These are phyloP conservation scores for Nasonia oneida DNA, from an alignment of 2,888 invertebrate species.

Conservation along the genomic window DNA sequence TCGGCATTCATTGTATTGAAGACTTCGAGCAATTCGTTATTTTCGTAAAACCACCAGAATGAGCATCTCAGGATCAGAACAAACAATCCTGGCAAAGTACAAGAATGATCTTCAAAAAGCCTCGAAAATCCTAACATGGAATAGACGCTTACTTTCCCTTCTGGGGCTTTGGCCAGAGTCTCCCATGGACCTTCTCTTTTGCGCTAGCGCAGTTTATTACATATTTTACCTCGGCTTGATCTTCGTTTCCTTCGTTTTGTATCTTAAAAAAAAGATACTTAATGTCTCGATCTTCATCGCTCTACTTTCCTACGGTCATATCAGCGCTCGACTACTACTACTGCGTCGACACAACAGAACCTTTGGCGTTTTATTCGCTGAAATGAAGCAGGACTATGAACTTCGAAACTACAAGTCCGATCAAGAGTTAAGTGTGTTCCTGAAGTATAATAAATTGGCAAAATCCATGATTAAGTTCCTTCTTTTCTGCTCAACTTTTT, in stretches of 20 bases:
- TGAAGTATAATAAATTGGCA: conserved; percentile 67
- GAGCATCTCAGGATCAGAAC: neutral
- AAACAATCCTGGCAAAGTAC: neutral
- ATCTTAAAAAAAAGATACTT: conserved; percentile 69
- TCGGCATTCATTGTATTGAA: too few relatives aligned
- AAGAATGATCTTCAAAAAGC: neutral
- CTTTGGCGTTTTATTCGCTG: conserved; percentile 66
- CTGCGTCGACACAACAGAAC: conserved; percentile 66
- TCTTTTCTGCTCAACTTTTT: conserved; percentile 66
- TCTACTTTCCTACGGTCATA: conserved; percentile 70
- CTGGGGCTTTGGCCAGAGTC: conserved; percentile 71
- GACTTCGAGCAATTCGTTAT: too few relatives aligned
- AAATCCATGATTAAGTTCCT: conserved; percentile 68
- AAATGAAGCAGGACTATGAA: conserved; percentile 68
- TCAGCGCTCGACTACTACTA: conserved; percentile 69
- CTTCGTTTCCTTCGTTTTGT: conserved; percentile 68
- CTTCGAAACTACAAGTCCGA: conserved; percentile 63
- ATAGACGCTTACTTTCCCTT: conserved; percentile 65
- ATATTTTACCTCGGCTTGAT: conserved; percentile 69
- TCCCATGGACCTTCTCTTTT: conserved; percentile 65
- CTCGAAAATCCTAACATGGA: conserved; percentile 63
- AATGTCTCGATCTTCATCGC: conserved; percentile 67
- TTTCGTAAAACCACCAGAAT: too few relatives aligned
- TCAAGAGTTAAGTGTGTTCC: conserved; percentile 66
- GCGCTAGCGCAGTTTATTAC: conserved; percentile 67